Conservation (phyloP, 2,888 invertebrate genomes). For the Vandiemenella viatica region DNA sequence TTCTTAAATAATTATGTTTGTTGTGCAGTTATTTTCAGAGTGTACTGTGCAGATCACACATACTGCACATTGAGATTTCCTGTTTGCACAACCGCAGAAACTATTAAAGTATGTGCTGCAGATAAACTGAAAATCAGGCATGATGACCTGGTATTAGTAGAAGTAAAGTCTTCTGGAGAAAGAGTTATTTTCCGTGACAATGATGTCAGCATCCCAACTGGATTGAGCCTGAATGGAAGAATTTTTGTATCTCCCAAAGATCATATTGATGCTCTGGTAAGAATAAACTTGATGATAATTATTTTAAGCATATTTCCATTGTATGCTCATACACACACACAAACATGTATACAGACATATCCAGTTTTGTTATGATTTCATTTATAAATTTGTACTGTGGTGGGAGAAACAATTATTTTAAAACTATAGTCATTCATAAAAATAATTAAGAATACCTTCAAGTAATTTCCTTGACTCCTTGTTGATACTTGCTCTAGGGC, state of each 20-base stretch:
- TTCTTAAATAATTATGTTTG: background rate
- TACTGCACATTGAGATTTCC: conserved; percentile 62
- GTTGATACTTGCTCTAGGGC: too few species aligned
- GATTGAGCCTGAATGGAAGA: conserved; percentile 58
- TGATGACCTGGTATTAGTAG: conserved; percentile 52
- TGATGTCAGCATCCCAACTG: conserved; percentile 63
- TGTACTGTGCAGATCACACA: conserved; percentile 67
- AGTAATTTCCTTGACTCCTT: too few species aligned
- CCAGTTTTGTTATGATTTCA: too few species aligned
- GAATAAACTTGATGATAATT: too few species aligned
- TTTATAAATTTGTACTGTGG: too few species aligned
- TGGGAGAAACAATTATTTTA: too few species aligned
- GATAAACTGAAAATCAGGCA: conserved; percentile 56
- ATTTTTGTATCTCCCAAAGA: conserved; percentile 65
- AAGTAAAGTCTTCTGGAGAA: conserved; percentile 62
- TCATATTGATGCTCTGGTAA: conserved; percentile 62
- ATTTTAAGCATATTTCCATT: too few species aligned
- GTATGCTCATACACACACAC: too few species aligned
- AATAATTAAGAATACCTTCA: too few species aligned
- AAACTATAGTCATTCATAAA: too few species aligned
- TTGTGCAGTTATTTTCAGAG: conserved; percentile 56
- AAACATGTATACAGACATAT: too few species aligned
- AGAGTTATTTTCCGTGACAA: conserved; percentile 54
- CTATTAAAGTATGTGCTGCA: conserved; percentile 53
- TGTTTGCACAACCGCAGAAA: conserved; percentile 52